Evolutionary conservation across 2,113 vertebrate species (phyloP), one percentile per base, ranked within the genome.

Genomic region (Oenanthe melanoleuca): DNA sequence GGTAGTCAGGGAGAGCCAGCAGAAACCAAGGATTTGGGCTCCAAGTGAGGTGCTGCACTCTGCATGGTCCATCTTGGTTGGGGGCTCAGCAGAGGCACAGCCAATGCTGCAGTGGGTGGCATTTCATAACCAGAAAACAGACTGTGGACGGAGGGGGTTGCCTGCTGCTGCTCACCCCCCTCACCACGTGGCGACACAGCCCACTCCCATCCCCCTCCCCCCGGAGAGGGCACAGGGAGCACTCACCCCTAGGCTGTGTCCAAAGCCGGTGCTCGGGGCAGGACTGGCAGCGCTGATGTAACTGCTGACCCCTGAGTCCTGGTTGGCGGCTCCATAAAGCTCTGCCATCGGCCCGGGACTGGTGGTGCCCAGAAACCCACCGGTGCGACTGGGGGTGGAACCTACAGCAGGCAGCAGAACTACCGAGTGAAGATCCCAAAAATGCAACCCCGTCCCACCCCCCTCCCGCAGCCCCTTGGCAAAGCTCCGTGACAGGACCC

Each of bases 281-380:
- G 99, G 99, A 95, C 99, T 99, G 56, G 99, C 99, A 96, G 99
- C 99, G 4, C 99, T 99, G 98, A 99, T 99, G 98, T 99, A 99
- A 97, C 99, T 99, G 98, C 99, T 99, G 97, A 99, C 99, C 44
- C 99, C 99, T 2, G 99, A 99, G 96, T 99, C 99, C 98, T 99
- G 99, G 96, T 98, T 98, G 97, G 99, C 98, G 0, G 99, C 98
- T 86, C 99, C 99, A 4, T 99, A 99, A 80, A 99, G 98, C 93
- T 99, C 99, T 8, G 99, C 99, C 99, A 99, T 99, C 9, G 99
- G 99, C 67, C 99, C 99, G 0, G 99, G 99, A 96, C 99, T 99
- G 98, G 99, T 99, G 70, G 99, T 99, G 86, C 99, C 99, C 96
- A 99, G 98, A 96, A 99, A 99, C 38, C 99, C 99, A 97, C 99